Evolutionary conservation across 53 echinoderm and acorn worm genomes (phyloP).

Genomic region (Glandiceps talaboti): DNA sequence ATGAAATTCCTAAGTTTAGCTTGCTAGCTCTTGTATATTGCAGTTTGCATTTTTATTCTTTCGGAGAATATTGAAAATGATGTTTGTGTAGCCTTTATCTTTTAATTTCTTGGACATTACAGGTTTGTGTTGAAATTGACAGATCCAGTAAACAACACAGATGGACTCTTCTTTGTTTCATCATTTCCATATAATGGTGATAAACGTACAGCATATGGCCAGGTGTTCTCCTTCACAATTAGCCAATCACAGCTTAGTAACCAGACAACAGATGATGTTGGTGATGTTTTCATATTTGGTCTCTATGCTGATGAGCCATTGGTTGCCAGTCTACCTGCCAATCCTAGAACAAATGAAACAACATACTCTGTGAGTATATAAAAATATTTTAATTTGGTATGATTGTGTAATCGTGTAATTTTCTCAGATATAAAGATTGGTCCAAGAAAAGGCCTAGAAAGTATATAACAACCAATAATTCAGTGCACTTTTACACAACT

Average conservation of each 20-base stretch:
- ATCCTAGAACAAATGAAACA: conserved; percentile 41
- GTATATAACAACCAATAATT: too few relatives aligned
- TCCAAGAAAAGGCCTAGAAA: too few relatives aligned
- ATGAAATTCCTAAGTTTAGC: too few relatives aligned
- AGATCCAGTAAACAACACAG: conserved; percentile 27
- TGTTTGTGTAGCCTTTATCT: too few relatives aligned
- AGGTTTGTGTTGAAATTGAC: conserved; percentile 71
- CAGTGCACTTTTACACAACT: too few relatives aligned
- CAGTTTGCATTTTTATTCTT: too few relatives aligned
- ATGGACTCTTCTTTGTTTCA: conserved; percentile 62
- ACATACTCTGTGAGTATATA: conserved; percentile 34
- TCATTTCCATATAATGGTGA: conserved; percentile 53
- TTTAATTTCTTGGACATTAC: too few relatives aligned
- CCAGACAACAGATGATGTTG: conserved; percentile 37
- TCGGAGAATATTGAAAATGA: too few relatives aligned
- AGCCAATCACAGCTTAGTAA: conserved; percentile 57
- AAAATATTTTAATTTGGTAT: too few relatives aligned
- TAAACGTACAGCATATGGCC: conserved; percentile 69
- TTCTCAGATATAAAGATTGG: too few relatives aligned
- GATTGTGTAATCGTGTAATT: too few relatives aligned
- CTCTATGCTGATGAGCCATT: conserved; percentile 24
- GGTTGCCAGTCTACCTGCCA: conserved; percentile 39
- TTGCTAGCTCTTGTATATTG: too few relatives aligned
- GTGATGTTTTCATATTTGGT: conserved; percentile 77
- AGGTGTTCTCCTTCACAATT: conserved; percentile 45